Conservation (phyloP, 2,113 vertebrate genomes). For the Proterorhinus semilunaris region DNA sequence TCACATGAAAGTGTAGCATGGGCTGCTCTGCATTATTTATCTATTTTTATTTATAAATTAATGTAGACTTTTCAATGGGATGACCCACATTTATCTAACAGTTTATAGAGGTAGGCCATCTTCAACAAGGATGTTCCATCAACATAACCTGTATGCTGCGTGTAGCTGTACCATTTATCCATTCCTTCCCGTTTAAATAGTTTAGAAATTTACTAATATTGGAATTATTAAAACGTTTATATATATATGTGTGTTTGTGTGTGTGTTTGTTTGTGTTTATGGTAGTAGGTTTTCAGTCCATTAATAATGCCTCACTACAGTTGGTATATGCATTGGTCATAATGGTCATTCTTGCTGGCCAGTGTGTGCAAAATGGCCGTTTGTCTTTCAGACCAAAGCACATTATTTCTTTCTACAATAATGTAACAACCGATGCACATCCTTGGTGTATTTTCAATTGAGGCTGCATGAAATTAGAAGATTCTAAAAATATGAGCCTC, state of each 20-base stretch:
- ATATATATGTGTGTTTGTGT: too few species aligned
- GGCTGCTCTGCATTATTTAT: neutral
- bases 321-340: neutral
- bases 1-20: neutral
- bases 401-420: conserved; percentile 11
- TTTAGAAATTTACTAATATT: neutral
- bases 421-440: conserved; percentile 45
- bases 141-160: too few species aligned
- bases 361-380: neutral
- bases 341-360: conserved; percentile 11
- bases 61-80: conserved; percentile 8
- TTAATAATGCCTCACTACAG: neutral
- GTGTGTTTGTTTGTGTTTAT: too few species aligned
- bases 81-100: too few species aligned
- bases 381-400: neutral
- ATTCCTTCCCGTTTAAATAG: neutral
- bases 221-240: neutral
- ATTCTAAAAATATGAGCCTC: conserved; percentile 68
- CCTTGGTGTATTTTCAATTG: conserved; percentile 56
- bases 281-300: too few species aligned
- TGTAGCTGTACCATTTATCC: neutral
- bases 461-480: conserved; percentile 59
- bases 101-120: too few species aligned
- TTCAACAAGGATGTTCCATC: too few species aligned
- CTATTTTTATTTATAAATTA: neutral